These are phyloP conservation scores for Hycleus cichorii DNA, from an alignment of 1,140 invertebrate species.

Conservation along the genomic window DNA sequence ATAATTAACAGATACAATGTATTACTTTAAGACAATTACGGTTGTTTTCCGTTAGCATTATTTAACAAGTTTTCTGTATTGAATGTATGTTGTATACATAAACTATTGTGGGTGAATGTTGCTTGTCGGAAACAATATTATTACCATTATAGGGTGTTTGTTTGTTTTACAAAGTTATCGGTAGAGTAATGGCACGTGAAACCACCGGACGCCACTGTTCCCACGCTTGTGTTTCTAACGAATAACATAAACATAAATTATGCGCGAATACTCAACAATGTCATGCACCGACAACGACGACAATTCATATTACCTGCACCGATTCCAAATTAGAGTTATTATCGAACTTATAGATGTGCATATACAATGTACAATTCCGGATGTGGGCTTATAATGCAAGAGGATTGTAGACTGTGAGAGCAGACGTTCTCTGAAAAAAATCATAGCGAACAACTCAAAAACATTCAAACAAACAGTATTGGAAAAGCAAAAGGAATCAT, in stretches of 20 bases:
- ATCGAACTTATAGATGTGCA: background rate
- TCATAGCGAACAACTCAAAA: too few species aligned
- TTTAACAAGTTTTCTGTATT: too few species aligned
- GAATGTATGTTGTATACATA: background rate
- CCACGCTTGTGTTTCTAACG: slow-evolving; percentile 3
- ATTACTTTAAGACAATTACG: too few species aligned
- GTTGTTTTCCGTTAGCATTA: too few species aligned
- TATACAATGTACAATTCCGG: too few species aligned
- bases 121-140: too few species aligned
- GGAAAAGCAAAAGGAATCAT: too few species aligned
- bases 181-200: background rate
- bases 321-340: slow-evolving; percentile 16
- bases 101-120: background rate
- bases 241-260: slow-evolving; percentile 4
- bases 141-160: background rate
- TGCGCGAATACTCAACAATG: slow-evolving; percentile 3
- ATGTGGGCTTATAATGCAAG: too few species aligned
- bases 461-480: too few species aligned
- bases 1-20: too few species aligned
- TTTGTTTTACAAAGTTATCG: background rate
- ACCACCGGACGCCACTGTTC: slow-evolving; percentile 8
- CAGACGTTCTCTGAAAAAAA: too few species aligned
- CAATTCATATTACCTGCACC: slow-evolving; percentile 8
- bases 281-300: slow-evolving; percentile 7
- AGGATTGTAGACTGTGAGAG: too few species aligned